Evolutionary conservation across 2,888 invertebrate species (phyloP).

Genomic region (Xiphydria camelus): DNA sequence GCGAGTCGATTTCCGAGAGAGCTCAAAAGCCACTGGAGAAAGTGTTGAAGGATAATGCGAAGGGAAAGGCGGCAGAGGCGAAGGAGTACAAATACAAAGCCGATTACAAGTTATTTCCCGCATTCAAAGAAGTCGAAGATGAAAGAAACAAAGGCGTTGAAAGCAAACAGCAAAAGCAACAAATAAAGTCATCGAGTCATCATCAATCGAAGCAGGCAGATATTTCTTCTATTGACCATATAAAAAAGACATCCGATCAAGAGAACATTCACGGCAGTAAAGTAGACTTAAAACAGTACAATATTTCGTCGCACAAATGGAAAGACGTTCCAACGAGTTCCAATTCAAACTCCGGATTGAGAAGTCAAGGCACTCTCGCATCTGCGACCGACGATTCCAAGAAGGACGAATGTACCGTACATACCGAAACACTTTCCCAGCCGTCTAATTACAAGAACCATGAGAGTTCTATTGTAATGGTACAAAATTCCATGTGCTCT

Average conservation of each 20-base stretch:
- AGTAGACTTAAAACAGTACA: conserved; percentile 31
- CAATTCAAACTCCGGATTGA: conserved; percentile 31
- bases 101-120: conserved; percentile 29
- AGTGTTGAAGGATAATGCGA: conserved; percentile 40
- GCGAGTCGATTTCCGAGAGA: conserved; percentile 40
- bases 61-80: conserved; percentile 34
- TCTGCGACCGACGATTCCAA: conserved; percentile 13
- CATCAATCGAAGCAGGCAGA: conserved; percentile 24
- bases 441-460: conserved; percentile 31
- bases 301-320: conserved; percentile 34
- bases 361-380: conserved; percentile 21
- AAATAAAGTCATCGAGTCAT: conserved; percentile 20
- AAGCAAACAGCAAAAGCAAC: conserved; percentile 12
- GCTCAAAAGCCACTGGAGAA: conserved; percentile 33
- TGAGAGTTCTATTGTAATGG: conserved; percentile 20
- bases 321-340: conserved; percentile 39
- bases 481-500: conserved; percentile 20
- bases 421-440: conserved; percentile 20
- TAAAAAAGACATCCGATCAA: conserved; percentile 39
- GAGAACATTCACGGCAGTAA: conserved; percentile 35
- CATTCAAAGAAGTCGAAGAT: conserved; percentile 37
- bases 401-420: conserved; percentile 14
- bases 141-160: conserved; percentile 33
- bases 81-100: conserved; percentile 40
- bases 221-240: conserved; percentile 26